phyloP scores from a whole-genome alignment of 2,888 invertebrate species.

The Lasius fuliginosus region DNA sequence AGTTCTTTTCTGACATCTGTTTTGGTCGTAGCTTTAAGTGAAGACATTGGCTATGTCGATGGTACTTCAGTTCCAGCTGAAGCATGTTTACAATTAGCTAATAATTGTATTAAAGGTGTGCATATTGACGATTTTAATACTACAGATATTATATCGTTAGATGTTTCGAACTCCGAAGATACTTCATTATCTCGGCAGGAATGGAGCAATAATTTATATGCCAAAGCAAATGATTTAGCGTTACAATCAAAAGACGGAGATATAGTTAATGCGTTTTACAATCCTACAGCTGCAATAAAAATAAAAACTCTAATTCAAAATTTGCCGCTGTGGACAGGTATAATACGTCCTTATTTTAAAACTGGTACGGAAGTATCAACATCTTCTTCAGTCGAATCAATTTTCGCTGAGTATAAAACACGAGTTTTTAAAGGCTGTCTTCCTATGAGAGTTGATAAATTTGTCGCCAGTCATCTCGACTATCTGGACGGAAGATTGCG shows the following conservation, averaged over 20 bases:
- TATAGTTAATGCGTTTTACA: not conserved
- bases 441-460: conserved; percentile 25
- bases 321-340: not conserved
- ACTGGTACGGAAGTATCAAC: not conserved
- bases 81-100: no score
- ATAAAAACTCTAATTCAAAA: not conserved
- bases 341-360: conserved; percentile 10
- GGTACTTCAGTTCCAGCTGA: no score
- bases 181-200: no score
- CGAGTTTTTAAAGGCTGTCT: not conserved
- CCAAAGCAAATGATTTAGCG: not conserved
- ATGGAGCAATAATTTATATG: no score
- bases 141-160: no score
- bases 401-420: conserved; percentile 20
- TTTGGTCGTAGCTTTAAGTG: no score
- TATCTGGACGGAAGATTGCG: not conserved
- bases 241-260: not conserved
- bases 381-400: not conserved
- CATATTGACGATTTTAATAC: no score
- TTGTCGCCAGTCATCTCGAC: not conserved
- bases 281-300: not conserved
- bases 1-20: no score
- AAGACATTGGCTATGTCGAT: no score
- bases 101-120: no score
- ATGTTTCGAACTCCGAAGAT: no score